A percentile compares a stretch with the other conserved stretches of the same genome.
These are phyloP conservation scores for Toxonevra muliebris DNA, from an alignment of 2,888 invertebrate species.

Conservation along the genomic window DNA sequence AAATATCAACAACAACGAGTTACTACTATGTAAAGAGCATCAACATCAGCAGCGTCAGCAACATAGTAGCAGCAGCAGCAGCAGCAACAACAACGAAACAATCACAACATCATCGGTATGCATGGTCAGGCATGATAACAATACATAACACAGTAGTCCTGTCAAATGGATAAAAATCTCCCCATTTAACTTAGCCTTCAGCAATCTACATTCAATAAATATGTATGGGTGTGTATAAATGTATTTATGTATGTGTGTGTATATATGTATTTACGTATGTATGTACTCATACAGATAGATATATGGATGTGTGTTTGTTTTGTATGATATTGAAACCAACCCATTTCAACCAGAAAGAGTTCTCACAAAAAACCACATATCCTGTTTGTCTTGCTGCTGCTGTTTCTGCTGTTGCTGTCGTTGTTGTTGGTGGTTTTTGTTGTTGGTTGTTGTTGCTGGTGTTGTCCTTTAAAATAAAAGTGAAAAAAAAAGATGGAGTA, in stretches of 20 bases:
- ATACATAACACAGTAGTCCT: constrained; percentile 3
- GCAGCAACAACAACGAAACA: constrained; percentile 9
- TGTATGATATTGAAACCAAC: neutral
- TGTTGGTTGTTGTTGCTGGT: neutral
- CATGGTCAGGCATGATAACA: constrained; percentile 19
- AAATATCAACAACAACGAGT: constrained; percentile 4
- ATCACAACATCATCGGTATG: constrained; percentile 16
- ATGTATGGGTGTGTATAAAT: no score
- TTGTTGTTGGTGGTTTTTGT: neutral
- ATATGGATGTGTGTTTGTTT: no score
- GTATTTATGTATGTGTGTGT: no score
- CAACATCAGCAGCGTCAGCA: neutral
- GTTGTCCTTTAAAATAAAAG: neutral
- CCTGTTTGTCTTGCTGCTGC: constrained; percentile 3
- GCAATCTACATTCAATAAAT: neutral
- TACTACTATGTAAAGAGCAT: no score
- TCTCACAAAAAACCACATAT: constrained; percentile 23
- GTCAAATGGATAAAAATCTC: constrained; percentile 19
- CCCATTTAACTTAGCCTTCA: constrained; percentile 5
- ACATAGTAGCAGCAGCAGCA: neutral
- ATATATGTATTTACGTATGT: no score
- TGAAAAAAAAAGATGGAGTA: neutral
- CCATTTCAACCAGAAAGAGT: neutral
- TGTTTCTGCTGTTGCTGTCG: neutral
- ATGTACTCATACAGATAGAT: no score